Evolutionary conservation across 2,113 vertebrate genomes (phyloP), one percentile per base, ranked within the genome.

Genomic region (Deroptyus accipitrinus): DNA sequence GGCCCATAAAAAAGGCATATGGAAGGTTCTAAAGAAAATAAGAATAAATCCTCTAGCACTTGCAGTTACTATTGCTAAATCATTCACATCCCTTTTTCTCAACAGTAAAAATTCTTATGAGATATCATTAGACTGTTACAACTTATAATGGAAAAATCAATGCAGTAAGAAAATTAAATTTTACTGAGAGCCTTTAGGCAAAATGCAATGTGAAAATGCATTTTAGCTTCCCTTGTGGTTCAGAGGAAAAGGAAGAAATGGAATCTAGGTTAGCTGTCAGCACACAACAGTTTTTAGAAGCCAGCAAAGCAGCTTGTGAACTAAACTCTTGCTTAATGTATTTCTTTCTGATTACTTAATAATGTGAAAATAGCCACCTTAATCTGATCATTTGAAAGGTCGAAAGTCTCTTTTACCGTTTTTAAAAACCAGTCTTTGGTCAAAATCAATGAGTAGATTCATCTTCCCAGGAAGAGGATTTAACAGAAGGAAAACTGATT

Each of bases 91-190:
- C 66, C 88, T 97, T 97, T 96, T 96, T 94, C 85, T 97, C 68
- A 41, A 93, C 95, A 95, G 92, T 97, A 95, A 98, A 98, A 97
- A 97, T 98, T 98, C 97, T 97, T 98, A 98, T 88, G 94, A 97
- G 98, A 98, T 98, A 98, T 97, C 98, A 98, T 98, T 99, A 98
- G 98, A 97, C 97, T 98, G 97, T 98, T 98, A 98, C 97, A 98
- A 98, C 96, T 98, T 98, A 97, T 98, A 98, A 98, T 98, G 97
- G 98, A 98, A 98, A 99, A 99, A 99, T 99, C 99, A 98, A 99
- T 99, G 98, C 92, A 97, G 98, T 98, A 98, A 98, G 98, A 99
- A 99, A 99, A 99, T 99, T 98, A 98, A 99, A 99, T 99, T 99
- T 99, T 98, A 98, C 98, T 98, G 98, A 99, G 98, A 99, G 98